Conservation (phyloP, 1,140 invertebrate genomes). For the Drosophila jambulina region DNA sequence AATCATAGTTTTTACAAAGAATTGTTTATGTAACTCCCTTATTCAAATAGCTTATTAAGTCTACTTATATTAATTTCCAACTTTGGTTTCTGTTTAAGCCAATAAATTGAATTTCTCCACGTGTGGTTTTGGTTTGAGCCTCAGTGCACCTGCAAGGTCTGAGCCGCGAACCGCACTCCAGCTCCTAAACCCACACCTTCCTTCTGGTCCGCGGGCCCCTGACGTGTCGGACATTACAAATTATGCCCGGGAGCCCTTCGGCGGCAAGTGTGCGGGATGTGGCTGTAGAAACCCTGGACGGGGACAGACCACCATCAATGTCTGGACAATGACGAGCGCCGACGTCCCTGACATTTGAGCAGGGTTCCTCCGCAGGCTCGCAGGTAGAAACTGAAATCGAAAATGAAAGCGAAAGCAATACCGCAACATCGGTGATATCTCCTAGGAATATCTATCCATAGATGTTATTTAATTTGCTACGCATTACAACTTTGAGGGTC, state of each 20-base stretch:
- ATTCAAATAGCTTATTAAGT: background rate
- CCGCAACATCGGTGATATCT: constrained; percentile 56
- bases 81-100: background rate
- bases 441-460: constrained; percentile 42
- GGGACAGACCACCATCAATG: constrained; percentile 72
- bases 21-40: background rate
- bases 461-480: constrained; percentile 80
- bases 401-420: constrained; percentile 71
- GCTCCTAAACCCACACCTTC: background rate
- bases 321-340: constrained; percentile 75
- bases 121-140: constrained; percentile 22
- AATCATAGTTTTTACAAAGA: background rate
- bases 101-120: background rate
- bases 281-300: constrained; percentile 3
- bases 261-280: constrained; percentile 25
- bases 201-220: constrained; percentile 23
- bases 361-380: constrained; percentile 43
- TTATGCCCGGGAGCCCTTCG: constrained; percentile 70
- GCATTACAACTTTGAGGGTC: constrained; percentile 44
- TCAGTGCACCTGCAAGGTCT: constrained; percentile 59
- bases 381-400: constrained; percentile 70
- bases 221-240: constrained; percentile 82
- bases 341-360: constrained; percentile 69
- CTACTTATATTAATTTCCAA: background rate
- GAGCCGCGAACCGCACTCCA: background rate